phyloP scores from a whole-genome alignment of 1,140 invertebrate species.

The Chionoecetes opilio region DNA sequence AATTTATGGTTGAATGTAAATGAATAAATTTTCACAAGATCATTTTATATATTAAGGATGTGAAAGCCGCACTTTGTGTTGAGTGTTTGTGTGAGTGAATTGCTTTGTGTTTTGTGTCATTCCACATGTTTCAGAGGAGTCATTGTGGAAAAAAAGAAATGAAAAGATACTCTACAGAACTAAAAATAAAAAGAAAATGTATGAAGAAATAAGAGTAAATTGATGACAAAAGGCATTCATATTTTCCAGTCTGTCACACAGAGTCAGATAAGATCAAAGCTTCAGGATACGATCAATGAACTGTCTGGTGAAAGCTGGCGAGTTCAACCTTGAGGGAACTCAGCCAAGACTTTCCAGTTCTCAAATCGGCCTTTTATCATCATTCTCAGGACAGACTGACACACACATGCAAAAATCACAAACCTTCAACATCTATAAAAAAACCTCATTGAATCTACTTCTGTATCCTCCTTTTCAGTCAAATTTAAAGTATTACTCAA shows the following conservation, averaged over 20 bases:
- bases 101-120: too few species aligned
- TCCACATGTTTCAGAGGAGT: too few species aligned
- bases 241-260: not conserved
- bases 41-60: too few species aligned
- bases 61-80: too few species aligned
- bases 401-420: not conserved
- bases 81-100: too few species aligned
- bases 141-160: too few species aligned
- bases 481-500: too few species aligned
- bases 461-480: too few species aligned
- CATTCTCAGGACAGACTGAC: constrained; percentile 11
- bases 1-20: too few species aligned
- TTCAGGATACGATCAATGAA: constrained; percentile 52
- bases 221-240: not conserved
- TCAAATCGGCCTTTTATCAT: constrained; percentile 74
- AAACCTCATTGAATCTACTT: too few species aligned
- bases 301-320: constrained; percentile 39
- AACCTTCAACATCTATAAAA: too few species aligned
- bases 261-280: constrained; percentile 72
- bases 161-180: not conserved
- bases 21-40: too few species aligned
- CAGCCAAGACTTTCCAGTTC: constrained; percentile 47
- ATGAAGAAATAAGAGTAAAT: not conserved
- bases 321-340: constrained; percentile 64
- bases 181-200: not conserved